Evolutionary conservation across 1,140 invertebrate species (phyloP).

Genomic region (Eriocheir sinensis): DNA sequence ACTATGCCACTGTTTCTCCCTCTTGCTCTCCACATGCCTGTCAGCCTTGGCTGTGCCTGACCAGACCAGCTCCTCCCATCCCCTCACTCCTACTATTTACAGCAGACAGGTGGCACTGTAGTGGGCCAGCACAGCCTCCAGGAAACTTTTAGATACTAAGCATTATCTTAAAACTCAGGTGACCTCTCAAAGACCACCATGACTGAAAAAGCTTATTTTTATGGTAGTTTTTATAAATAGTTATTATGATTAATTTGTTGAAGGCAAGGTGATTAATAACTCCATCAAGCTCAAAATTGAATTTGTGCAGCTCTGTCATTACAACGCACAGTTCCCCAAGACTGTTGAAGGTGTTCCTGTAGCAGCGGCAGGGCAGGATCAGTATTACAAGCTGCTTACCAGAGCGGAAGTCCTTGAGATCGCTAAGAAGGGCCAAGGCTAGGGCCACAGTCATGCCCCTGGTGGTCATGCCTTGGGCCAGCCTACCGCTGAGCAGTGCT

Average conservation of each 20-base stretch:
- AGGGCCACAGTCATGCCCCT: not conserved
- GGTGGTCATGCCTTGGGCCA: not conserved
- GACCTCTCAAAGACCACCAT: conserved; percentile 13
- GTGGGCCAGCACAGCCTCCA: not conserved
- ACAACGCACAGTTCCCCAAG: not conserved
- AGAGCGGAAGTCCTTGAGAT: conserved; percentile 13
- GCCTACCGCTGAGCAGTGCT: not conserved
- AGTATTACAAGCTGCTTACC: not conserved
- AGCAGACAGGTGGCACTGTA: not conserved
- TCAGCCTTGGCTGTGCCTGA: not conserved
- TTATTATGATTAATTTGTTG: conserved; percentile 8
- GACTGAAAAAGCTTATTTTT: not conserved
- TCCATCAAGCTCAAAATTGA: not conserved
- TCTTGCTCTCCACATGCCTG: no score
- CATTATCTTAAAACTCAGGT: not conserved
- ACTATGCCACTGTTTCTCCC: no score
- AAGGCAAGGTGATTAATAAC: not conserved
- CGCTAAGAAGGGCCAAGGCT: not conserved
- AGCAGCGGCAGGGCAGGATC: not conserved
- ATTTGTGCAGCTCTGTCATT: not conserved
- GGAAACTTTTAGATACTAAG: conserved; percentile 1
- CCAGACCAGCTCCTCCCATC: not conserved
- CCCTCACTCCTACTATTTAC: not conserved
- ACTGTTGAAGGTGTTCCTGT: not conserved
- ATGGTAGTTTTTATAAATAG: not conserved